phyloP scores from a whole-genome alignment of 1,140 invertebrate genomes.

The Monochamus saltuarius region DNA sequence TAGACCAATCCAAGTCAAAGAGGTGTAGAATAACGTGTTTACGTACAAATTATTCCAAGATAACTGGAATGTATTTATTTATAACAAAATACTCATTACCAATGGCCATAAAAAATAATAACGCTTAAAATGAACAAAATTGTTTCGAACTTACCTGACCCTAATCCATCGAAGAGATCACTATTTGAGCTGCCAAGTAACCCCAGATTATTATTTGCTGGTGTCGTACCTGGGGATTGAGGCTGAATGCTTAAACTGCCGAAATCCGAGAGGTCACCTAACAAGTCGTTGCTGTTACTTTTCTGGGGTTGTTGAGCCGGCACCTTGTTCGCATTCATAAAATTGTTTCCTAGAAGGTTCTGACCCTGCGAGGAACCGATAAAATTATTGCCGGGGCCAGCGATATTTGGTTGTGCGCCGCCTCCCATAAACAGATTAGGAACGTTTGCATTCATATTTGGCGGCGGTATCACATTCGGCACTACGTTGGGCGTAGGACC shows the following conservation, averaged over 20 bases:
- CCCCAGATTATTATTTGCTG: slow-evolving; percentile 33
- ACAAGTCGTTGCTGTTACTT: slow-evolving; percentile 54
- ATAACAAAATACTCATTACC: no score
- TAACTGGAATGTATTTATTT: no score
- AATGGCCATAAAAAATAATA: no score
- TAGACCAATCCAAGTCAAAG: no score
- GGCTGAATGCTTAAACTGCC: slow-evolving; percentile 45
- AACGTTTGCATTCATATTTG: not conserved
- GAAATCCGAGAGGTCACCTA: slow-evolving; percentile 58
- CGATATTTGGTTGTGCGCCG: not conserved
- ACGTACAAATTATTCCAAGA: no score
- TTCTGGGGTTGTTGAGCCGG: slow-evolving; percentile 36
- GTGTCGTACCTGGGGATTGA: slow-evolving; percentile 7
- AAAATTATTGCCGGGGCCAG: no score
- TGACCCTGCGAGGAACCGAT: no score
- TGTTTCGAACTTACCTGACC: slow-evolving; percentile 29
- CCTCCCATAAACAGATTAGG: slow-evolving; percentile 7
- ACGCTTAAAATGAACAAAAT: no score
- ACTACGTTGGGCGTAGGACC: not conserved
- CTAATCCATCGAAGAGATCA: slow-evolving; percentile 32
- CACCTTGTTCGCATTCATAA: no score
- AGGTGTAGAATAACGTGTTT: no score
- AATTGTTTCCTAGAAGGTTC: no score
- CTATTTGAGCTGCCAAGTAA: slow-evolving; percentile 19
- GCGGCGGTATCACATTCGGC: slow-evolving; percentile 7